phyloP scores from a whole-genome alignment of 2,888 invertebrate species.

The Aspidiotus destructor region DNA sequence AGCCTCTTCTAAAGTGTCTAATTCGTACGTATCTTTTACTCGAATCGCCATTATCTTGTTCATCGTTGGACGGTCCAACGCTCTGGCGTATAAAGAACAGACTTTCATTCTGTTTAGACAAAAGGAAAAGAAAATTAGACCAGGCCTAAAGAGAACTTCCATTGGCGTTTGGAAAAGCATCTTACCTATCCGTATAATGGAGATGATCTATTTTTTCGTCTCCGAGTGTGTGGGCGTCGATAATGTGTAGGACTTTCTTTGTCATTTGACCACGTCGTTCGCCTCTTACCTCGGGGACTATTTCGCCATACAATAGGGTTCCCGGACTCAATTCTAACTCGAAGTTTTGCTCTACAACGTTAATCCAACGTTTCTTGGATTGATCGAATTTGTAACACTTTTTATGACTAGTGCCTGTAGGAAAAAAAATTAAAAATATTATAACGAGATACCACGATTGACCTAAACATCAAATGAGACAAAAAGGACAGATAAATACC shows the following conservation, averaged over 20 bases:
- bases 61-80: no score
- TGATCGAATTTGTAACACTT: slow-evolving; percentile 30
- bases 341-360: slow-evolving; percentile 42
- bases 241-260: slow-evolving; percentile 57
- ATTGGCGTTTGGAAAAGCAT: no score
- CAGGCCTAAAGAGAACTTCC: no score
- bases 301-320: slow-evolving; percentile 61
- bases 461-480: no score
- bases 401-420: slow-evolving; percentile 39
- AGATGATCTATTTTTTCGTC: slow-evolving; percentile 54
- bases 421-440: no score
- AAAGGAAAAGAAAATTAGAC: no score
- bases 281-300: slow-evolving; percentile 56
- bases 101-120: no score
- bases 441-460: no score
- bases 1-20: no score
- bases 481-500: slow-evolving; percentile 42
- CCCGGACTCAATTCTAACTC: slow-evolving; percentile 55
- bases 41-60: no score
- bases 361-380: slow-evolving; percentile 44
- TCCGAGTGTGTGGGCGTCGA: slow-evolving; percentile 67
- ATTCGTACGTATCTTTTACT: no score
- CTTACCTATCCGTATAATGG: slow-evolving; percentile 56
- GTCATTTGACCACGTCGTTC: slow-evolving; percentile 52
- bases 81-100: no score